These are phyloP conservation scores for Megaceryle maxima DNA, from an alignment of 2,113 vertebrate species.

Conservation along the genomic window DNA sequence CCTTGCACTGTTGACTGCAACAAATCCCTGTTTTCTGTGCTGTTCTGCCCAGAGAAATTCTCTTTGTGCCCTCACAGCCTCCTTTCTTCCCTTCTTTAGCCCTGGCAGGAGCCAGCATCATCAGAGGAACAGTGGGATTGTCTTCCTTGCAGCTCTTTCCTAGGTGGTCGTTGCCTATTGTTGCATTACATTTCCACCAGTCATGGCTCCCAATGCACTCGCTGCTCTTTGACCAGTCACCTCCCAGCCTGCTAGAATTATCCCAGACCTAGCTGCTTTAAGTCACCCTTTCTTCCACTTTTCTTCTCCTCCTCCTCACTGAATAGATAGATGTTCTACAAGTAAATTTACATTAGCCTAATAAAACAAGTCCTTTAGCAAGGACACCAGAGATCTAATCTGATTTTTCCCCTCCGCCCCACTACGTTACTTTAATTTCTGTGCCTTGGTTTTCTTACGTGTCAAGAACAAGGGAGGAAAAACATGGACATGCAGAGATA, in stretches of 20 bases:
- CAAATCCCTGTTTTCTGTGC: background rate
- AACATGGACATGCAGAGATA: background rate
- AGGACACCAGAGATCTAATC: background rate
- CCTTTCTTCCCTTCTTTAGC: background rate
- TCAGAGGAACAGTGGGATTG: background rate
- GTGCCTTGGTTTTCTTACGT: background rate
- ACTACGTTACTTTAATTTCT: background rate
- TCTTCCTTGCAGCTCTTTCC: background rate
- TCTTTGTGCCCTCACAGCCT: background rate
- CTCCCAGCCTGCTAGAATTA: background rate
- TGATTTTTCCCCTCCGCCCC: background rate
- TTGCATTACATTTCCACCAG: background rate
- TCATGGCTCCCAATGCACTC: background rate
- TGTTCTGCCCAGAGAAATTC: background rate
- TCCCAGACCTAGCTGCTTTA: background rate
- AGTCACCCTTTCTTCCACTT: background rate
- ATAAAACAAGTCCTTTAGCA: background rate
- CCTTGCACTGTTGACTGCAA: background rate
- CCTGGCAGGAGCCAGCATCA: background rate
- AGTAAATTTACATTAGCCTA: background rate
- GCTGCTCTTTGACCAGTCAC: background rate
- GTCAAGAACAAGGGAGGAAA: background rate
- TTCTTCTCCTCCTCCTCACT: background rate
- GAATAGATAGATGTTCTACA: background rate
- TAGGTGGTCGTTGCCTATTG: accelerated